Base-by-base conservation (phyloP, 2,797 vertebrate species). In the Spheniscus humboldti region DNA sequence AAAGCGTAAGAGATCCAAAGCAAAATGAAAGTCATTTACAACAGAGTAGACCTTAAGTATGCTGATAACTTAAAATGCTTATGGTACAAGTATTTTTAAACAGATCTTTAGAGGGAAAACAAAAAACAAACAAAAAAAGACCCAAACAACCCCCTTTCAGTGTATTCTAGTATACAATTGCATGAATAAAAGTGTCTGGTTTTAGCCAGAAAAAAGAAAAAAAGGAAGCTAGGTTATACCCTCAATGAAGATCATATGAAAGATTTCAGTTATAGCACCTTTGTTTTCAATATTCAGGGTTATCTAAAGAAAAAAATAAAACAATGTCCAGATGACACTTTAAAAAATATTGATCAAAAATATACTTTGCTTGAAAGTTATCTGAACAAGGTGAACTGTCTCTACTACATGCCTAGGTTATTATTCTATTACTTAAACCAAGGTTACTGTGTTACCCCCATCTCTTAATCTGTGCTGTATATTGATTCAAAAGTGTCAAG, bases 91-190 rank as follows among this genome's bases (percentile, higher is more conserved):
- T 35, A 25, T 64, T 82, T 82, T 69, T n/a, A 52, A 82, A 25
- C 3, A 28, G 7, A 47, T 47, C 6, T 66, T 81, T 18, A 78
- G 33, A 64, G 3, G 10, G 3, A 47, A 79, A 60, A 56, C 3
- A 62, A 76, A 76, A 88, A 79, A 4, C 3, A 39, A 56, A 31
- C 3, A 45, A 45, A 37, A 24, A 13, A 41, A 41, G 41, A 41
- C 41, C 11, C 0, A 43, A 33, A 10, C 22, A 4, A 86, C 5
- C 1, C 1, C 1, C 0, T 4, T 62, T 4, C 12, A n/a, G 7
- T 57, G 31, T 35, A 56, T 20, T 81, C 11, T 37, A 37, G 33
- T 55, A n/a, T 15, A 55, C 27, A 71, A n/a, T 2, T 57, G 4
- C 60, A 60, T 37, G 1, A 37, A 72, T 10, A 60, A 24, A 63